phyloP scores from a whole-genome alignment of 1,140 invertebrate species.

The Drosophila rufa region DNA sequence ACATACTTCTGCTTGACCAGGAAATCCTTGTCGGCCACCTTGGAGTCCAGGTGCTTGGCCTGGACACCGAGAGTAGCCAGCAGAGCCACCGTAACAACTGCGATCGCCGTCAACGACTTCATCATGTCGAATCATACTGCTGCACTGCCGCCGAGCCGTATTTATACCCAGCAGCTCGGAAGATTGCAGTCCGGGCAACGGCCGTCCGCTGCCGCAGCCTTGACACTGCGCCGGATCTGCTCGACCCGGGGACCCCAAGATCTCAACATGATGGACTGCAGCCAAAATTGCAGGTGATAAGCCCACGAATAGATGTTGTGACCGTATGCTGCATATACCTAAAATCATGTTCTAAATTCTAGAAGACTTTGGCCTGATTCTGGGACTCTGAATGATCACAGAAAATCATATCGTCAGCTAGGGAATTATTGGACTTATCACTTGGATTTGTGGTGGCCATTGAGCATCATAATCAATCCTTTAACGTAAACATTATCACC shows the following conservation, averaged over 20 bases:
- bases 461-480: no score
- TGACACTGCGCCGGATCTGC: conserved; percentile 68
- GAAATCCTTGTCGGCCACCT: conserved; percentile 86
- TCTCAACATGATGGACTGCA: conserved; percentile 14
- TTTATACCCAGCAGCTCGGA: conserved; percentile 57
- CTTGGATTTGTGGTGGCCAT: no score
- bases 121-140: conserved; percentile 74
- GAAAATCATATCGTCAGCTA: background rate
- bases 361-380: conserved; percentile 2
- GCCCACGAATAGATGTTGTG: conserved; percentile 1
- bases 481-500: no score
- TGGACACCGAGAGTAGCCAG: conserved; percentile 78
- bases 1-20: conserved; percentile 87
- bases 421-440: background rate
- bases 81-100: conserved; percentile 63
- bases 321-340: conserved; percentile 9
- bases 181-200: conserved; percentile 40
- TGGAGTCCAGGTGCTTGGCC: conserved; percentile 84
- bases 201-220: conserved; percentile 50
- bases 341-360: conserved; percentile 22
- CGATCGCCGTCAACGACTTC: conserved; percentile 82
- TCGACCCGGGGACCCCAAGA: conserved; percentile 30
- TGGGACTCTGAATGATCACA: background rate
- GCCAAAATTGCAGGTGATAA: conserved; percentile 40
- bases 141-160: conserved; percentile 33